These are phyloP conservation scores for Pterostichus madidus DNA, from an alignment of 2,888 invertebrate species.

Conservation along the genomic window DNA sequence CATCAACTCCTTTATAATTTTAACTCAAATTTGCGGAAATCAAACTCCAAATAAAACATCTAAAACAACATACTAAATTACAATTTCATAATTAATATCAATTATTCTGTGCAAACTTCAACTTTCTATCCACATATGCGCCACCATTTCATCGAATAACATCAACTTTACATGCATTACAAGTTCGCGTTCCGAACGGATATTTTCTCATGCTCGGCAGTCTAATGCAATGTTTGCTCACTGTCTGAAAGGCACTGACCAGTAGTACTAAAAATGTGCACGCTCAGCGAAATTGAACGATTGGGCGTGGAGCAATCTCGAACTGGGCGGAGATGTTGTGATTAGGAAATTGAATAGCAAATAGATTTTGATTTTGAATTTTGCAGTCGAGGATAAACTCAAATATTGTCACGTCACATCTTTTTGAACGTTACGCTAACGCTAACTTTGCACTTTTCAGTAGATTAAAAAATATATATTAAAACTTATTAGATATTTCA, in stretches of 20 bases:
- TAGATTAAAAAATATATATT: background rate
- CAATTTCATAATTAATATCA: constrained; percentile 6
- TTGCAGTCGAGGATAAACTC: background rate
- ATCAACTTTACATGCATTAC: constrained; percentile 15
- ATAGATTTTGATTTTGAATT: constrained; percentile 10
- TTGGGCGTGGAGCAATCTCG: constrained; percentile 25
- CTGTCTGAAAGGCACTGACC: constrained; percentile 50
- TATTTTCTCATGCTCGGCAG: constrained; percentile 7
- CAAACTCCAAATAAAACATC: background rate
- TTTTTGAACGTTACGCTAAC: too few species aligned
- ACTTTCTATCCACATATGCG: background rate
- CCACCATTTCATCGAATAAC: background rate
- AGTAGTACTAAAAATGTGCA: constrained; percentile 51
- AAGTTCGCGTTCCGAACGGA: background rate
- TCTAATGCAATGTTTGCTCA: constrained; percentile 54
- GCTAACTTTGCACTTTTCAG: background rate
- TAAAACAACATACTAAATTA: background rate
- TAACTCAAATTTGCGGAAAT: background rate
- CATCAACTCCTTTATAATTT: background rate
- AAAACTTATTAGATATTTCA: too few species aligned
- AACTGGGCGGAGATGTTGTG: constrained; percentile 7
- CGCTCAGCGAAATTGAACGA: constrained; percentile 34
- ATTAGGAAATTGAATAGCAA: constrained; percentile 20
- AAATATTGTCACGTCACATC: background rate
- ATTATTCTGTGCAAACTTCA: background rate